These are phyloP conservation scores for Pholis gunnellus DNA, from an alignment of 2,113 vertebrate species.

Conservation along the genomic window DNA sequence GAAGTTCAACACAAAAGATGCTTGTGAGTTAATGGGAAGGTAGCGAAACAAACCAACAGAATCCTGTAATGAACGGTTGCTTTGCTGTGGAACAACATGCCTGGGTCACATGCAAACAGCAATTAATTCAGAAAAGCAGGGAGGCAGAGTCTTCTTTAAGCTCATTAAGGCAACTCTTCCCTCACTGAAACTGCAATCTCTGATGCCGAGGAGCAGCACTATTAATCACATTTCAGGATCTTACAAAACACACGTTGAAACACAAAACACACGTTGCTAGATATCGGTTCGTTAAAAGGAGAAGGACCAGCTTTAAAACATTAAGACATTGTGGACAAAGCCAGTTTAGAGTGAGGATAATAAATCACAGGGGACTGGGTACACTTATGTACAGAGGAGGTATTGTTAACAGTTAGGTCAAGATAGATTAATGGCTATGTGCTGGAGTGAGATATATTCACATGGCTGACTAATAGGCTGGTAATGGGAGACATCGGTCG, in stretches of 20 bases:
- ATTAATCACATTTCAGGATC: not conserved
- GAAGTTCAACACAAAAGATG: slow-evolving; percentile 66
- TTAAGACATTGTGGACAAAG: slow-evolving; percentile 17
- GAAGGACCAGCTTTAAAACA: slow-evolving; percentile 6
- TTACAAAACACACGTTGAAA: not conserved
- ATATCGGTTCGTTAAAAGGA: slow-evolving; percentile 11
- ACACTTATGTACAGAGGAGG: not conserved
- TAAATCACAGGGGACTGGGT: slow-evolving; percentile 16
- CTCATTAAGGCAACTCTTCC: slow-evolving; percentile 34
- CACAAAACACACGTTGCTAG: not conserved
- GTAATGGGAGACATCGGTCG: slow-evolving; percentile 48
- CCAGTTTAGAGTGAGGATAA: slow-evolving; percentile 1
- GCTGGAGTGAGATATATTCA: slow-evolving; percentile 35
- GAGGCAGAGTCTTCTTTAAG: slow-evolving; percentile 29
- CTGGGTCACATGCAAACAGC: slow-evolving; percentile 62
- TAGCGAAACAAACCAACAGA: slow-evolving; percentile 56
- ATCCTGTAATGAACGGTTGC: slow-evolving; percentile 62
- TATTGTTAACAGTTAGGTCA: slow-evolving; percentile 25
- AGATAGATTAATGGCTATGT: slow-evolving; percentile 34
- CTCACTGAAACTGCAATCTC: slow-evolving; percentile 25
- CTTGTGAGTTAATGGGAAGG: slow-evolving; percentile 65
- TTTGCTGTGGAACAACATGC: slow-evolving; percentile 70
- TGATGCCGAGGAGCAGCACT: slow-evolving; percentile 13
- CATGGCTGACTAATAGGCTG: slow-evolving; percentile 50
- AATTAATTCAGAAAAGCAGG: slow-evolving; percentile 56